Conservation (phyloP, 2,113 vertebrate genomes). For the Leucopternis melanops region DNA sequence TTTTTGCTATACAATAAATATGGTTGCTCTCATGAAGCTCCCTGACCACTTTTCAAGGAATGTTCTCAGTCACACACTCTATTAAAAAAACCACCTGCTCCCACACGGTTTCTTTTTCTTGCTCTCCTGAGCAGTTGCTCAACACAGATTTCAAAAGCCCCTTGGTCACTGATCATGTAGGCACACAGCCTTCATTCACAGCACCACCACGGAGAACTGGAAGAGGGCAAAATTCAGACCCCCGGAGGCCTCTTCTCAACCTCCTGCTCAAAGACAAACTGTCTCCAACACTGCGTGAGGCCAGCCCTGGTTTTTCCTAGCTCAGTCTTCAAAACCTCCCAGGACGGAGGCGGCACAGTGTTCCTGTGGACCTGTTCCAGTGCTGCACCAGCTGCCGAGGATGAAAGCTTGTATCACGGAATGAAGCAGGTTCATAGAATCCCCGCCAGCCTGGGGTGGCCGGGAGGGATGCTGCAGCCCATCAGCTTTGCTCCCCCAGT, state of each 20-base stretch:
- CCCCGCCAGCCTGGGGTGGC: not conserved
- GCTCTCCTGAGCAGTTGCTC: not conserved
- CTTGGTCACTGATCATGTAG: not conserved
- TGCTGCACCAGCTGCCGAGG: not conserved
- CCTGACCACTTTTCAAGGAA: not conserved
- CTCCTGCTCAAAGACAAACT: not conserved
- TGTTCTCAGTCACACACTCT: not conserved
- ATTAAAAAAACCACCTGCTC: not conserved
- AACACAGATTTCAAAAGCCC: not conserved
- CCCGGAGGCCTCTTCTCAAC: not conserved
- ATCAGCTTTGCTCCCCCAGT: not conserved
- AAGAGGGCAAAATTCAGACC: not conserved
- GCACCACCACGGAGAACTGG: not conserved
- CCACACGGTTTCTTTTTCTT: not conserved
- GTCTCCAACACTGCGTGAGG: not conserved
- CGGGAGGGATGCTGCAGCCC: not conserved
- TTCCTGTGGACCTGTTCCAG: not conserved
- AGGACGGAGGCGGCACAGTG: not conserved
- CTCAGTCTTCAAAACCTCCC: not conserved
- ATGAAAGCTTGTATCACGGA: not conserved
- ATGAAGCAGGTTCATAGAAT: not conserved
- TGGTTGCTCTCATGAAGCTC: not conserved
- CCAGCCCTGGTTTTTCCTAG: not conserved
- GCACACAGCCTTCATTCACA: not conserved
- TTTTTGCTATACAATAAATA: not conserved